phyloP scores from a whole-genome alignment of 2,113 vertebrate species.

The Thomomys bottae region DNA sequence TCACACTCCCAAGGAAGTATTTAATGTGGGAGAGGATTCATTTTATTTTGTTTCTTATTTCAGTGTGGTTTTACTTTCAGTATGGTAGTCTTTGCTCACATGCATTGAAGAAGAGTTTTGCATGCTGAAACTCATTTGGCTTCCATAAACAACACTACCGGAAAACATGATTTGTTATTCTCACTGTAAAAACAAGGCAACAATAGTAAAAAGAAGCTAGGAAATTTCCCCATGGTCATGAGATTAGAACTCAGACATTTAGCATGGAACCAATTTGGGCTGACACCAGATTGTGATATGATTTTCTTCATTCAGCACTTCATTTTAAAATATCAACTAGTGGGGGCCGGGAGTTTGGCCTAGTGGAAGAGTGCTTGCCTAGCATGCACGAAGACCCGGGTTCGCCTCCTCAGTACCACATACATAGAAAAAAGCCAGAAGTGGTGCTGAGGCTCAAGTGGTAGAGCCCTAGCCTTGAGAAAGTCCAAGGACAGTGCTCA shows the following conservation, averaged over 20 bases:
- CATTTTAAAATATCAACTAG: background rate
- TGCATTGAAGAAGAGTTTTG: background rate
- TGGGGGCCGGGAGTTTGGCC: too few relatives aligned
- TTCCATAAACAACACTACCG: background rate
- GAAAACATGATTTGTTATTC: background rate
- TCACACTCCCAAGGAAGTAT: background rate
- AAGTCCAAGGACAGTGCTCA: too few relatives aligned
- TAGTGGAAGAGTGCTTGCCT: too few relatives aligned
- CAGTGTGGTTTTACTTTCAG: constrained; percentile 1
- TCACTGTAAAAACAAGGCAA: background rate
- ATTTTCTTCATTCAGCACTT: background rate
- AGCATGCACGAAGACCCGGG: too few relatives aligned
- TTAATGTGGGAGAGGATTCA: background rate
- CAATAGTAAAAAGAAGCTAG: background rate
- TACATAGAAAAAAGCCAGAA: too few relatives aligned
- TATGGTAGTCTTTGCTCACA: background rate
- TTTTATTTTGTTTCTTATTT: constrained; percentile 3
- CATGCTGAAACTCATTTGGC: background rate
- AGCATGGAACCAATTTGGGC: background rate
- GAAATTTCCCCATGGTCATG: background rate
- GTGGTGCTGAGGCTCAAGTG: too few relatives aligned
- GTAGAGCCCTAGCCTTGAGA: too few relatives aligned
- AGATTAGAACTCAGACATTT: background rate
- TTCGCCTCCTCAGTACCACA: too few relatives aligned
- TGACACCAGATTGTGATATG: background rate